phyloP scores from a whole-genome alignment of 2,113 vertebrate genomes.

The Chrysochloris asiatica region DNA sequence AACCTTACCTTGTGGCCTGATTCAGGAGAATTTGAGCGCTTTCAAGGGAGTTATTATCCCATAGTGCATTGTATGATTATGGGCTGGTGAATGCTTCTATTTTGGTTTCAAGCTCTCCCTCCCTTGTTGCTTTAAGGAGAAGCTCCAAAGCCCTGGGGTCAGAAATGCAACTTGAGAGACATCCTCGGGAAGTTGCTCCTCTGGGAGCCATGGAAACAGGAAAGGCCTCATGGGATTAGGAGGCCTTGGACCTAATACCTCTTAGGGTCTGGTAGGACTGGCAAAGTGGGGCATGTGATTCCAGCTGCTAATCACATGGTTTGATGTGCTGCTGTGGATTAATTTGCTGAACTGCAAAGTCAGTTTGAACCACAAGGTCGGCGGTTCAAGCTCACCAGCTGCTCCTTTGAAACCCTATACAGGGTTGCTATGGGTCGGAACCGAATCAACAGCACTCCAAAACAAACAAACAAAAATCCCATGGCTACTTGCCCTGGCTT shows the following conservation, averaged over 20 bases:
- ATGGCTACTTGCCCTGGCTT: not conserved
- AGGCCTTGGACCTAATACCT: not conserved
- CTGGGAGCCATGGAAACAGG: not conserved
- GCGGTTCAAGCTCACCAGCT: too few relatives aligned
- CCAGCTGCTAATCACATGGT: not conserved
- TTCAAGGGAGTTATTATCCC: not conserved
- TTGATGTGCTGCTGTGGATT: too few relatives aligned
- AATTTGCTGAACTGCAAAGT: too few relatives aligned
- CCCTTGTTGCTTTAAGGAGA: not conserved
- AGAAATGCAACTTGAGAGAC: slow-evolving; percentile 7
- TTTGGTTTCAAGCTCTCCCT: not conserved
- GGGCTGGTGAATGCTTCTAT: not conserved
- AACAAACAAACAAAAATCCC: too few relatives aligned
- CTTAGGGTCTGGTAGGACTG: not conserved
- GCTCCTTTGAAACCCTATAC: too few relatives aligned
- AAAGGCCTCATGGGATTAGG: not conserved
- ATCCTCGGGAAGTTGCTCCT: not conserved
- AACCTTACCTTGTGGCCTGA: not conserved
- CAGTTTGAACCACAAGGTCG: too few relatives aligned
- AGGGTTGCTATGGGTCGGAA: too few relatives aligned
- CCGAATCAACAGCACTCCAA: too few relatives aligned
- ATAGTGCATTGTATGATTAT: not conserved
- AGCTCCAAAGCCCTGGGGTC: not conserved
- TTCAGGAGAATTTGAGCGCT: not conserved
- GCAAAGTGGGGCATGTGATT: not conserved